A percentile compares a stretch with the other conserved stretches of the same genome.
Conservation (phyloP, 1,140 invertebrate species). For the Stegodyphus dumicola region DNA sequence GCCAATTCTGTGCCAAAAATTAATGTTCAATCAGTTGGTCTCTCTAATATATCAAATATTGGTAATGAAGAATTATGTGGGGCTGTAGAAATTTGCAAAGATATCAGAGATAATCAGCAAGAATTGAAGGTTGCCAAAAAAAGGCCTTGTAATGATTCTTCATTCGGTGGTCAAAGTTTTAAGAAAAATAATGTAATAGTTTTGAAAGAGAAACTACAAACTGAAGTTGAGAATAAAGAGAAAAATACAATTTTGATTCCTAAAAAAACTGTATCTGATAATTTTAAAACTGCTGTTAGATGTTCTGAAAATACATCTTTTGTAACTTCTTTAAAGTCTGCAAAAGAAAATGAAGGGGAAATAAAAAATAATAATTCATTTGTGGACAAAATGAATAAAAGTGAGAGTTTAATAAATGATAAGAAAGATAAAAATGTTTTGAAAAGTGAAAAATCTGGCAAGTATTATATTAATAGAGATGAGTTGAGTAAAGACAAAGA, state of each 20-base stretch:
- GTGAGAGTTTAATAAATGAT: background rate
- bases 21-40: background rate
- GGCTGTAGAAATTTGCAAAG: slow-evolving; percentile 12
- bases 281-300: background rate
- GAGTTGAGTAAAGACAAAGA: background rate
- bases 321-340: too few relatives aligned
- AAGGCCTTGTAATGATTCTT: background rate
- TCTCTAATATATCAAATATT: background rate
- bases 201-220: too few relatives aligned
- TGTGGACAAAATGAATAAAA: background rate
- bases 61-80: background rate
- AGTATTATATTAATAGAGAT: background rate
- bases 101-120: background rate
- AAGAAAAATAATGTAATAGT: too few relatives aligned
- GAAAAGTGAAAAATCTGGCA: background rate
- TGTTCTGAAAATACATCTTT: too few relatives aligned
- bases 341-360: too few relatives aligned
- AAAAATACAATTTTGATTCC: too few relatives aligned
- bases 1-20: background rate
- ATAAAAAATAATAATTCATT: too few relatives aligned
- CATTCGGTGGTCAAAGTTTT: too few relatives aligned
- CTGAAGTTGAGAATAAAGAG: too few relatives aligned
- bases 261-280: background rate
- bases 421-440: background rate
- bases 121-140: background rate